Evolutionary conservation across 30 jellyfish, hydroid and myxozoan genomes (phyloP).

Genomic region (Sanderia malayensis): DNA sequence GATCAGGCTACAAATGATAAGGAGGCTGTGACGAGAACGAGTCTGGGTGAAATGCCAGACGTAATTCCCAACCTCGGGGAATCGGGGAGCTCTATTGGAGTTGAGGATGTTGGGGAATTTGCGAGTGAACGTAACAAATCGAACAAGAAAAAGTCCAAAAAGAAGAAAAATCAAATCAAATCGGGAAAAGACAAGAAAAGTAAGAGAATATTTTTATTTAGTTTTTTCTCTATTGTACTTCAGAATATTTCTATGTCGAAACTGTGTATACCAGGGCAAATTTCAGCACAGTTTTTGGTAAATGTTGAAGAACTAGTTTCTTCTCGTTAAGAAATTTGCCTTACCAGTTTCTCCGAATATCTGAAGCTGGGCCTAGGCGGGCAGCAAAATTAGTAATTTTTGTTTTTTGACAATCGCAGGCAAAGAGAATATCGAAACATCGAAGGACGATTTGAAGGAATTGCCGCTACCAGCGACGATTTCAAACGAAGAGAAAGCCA

Average conservation of each 20-base stretch:
- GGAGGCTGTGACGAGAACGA: constrained; percentile 16
- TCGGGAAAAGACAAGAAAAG: background rate
- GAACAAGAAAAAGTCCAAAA: constrained; percentile 7
- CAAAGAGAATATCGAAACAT: too few relatives aligned
- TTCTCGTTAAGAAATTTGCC: too few relatives aligned
- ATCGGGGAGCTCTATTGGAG: background rate
- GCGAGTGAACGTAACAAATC: constrained; percentile 12
- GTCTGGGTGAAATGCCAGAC: constrained; percentile 62
- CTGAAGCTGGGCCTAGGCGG: too few relatives aligned
- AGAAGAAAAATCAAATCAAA: constrained; percentile 21
- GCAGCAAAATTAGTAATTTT: too few relatives aligned
- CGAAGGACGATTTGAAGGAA: constrained; percentile 7
- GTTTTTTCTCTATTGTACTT: constrained; percentile 60
- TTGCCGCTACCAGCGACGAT: constrained; percentile 13
- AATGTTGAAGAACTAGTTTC: too few relatives aligned
- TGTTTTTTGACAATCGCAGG: too few relatives aligned
- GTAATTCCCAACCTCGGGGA: constrained; percentile 32
- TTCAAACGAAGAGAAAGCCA: constrained; percentile 23
- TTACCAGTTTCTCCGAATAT: too few relatives aligned
- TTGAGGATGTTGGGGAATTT: background rate
- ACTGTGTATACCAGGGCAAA: too few relatives aligned
- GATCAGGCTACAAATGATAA: constrained; percentile 39
- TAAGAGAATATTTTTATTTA: background rate
- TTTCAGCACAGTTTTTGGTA: too few relatives aligned
- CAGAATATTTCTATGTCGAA: too few relatives aligned